phyloP scores from a whole-genome alignment of 1,140 invertebrate species.

The Polypedilum vanderplanki region DNA sequence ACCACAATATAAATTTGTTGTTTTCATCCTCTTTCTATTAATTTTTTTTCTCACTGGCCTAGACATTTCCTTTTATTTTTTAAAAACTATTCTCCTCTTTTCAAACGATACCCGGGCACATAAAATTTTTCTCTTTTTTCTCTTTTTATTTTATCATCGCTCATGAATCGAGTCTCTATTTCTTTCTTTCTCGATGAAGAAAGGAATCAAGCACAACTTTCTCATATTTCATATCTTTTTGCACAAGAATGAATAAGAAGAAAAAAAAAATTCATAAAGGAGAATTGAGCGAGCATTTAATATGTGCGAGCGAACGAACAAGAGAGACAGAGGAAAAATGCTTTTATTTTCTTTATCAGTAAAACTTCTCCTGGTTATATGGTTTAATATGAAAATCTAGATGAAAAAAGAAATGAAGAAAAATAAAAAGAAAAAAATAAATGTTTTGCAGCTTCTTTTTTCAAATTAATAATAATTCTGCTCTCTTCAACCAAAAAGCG shows the following conservation, averaged over 20 bases:
- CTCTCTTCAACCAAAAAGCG: too few species aligned
- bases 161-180: neutral
- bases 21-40: neutral
- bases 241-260: neutral
- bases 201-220: neutral
- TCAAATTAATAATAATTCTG: constrained; percentile 5
- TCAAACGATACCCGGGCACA: neutral
- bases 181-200: neutral
- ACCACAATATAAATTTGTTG: neutral
- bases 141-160: neutral
- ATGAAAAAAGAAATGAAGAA: constrained; percentile 24
- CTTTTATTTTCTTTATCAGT: constrained; percentile 14
- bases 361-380: constrained; percentile 25
- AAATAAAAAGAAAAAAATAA: constrained; percentile 23
- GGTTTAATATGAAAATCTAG: constrained; percentile 28
- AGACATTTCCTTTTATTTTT: too few species aligned
- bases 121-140: neutral
- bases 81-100: too few species aligned
- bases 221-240: constrained; percentile 6
- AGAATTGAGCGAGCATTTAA: too few species aligned
- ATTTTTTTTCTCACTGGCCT: too few species aligned
- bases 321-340: neutral
- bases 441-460: constrained; percentile 19
- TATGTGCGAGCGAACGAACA: too few species aligned
- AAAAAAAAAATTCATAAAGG: too few species aligned